Evolutionary conservation across 2,888 invertebrate genomes (phyloP), one percentile per base, ranked within the genome.

Genomic region (Drosophila mimica): DNA sequence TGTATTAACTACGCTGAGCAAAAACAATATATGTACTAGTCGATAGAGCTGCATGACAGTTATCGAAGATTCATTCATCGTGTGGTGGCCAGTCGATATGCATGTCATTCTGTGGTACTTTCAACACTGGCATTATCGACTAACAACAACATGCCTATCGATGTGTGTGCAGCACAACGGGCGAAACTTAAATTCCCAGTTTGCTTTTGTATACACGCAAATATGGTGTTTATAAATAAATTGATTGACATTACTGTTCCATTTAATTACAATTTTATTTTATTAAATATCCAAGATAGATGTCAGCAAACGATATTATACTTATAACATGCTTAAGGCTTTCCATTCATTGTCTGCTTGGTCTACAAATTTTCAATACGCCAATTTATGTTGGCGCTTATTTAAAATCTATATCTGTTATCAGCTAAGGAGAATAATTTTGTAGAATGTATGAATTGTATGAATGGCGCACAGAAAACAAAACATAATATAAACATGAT

Each of bases 1-100:
- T 70, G 77, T 58, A 81, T 64, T 74, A 74, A 72, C 81, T 54
- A 64, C 59, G 53, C 70, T 65, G 76, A 80, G 81, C 81, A 81
- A 82, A 78, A 83, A 82, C 82, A 82, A 82, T 81, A 82, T 79
- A 80, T 77, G 68, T 82, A 79, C 77, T 80, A 74, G 68, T 64
- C 72, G 74, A 76, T 67, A 69, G 54, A 43, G 60, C 53, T 69
- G 66, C 54, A 54, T 30, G 58, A 65, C 52, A 67, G 54, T 40
- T 63, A 66, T 70, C 66, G 66, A 53, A 33, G 40, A 63, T 17
- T n/a, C 6, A 25, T 30, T 30, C 9, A 40, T 43, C 15, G 30
- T 30, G 15, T 70, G 77, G 77, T 5, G 74, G 77, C 20, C 0
- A 17, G 51, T 6, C 74, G 77, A 77, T 6, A 20, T 72, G 31